Base-by-base conservation (phyloP, 2,888 invertebrate species). In the Ophion ellenae region DNA sequence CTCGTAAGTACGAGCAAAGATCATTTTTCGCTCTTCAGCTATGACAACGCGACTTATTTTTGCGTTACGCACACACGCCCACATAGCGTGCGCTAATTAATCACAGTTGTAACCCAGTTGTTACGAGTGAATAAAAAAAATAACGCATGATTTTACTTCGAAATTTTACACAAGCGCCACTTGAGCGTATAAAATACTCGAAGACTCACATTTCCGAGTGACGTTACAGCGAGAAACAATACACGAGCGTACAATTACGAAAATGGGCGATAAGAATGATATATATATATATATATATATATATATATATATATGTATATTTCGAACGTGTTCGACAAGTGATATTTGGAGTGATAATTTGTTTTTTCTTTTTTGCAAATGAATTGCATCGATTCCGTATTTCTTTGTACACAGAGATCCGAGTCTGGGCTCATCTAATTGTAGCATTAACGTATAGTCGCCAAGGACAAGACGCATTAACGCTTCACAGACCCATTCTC, bases 361-460 rank as follows among this genome's bases (percentile, higher is more conserved):
- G 6, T 11, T 61, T 61, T 61, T 75, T 61, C n/a, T n/a, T 5
- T 61, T 20, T 61, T 20, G 47, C 47, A 14, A 11, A 10, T 14
- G 53, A 57, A 73, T 47, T 73, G 73, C 81, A 67, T 61, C 57
- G 73, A 80, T 74, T 74, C 32, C 14, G 71, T 71, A 64, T 40
- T 57, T 24, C 57, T 76, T 82, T 20, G 9, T 17, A 67, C 11
- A 47, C 45, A 28, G 64, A 67, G 53, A 66, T 9, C 74, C 64
- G 75, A 82, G 53, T 82, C 75, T 28, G n/a, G 53, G 71, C 79
- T 85, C 82, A 73, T 85, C 76, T 85, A 85, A 85, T 85, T 80
- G 85, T 85, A 70, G 75, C 71, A 66, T 61, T 77, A 84, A 81
- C 67, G 81, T 80, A 83, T 76, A 80, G 67, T 80, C 77, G 70